Evolutionary conservation across 2,888 invertebrate species (phyloP), one percentile per base, ranked within the genome.

Genomic region (Argyresthia goedartella): DNA sequence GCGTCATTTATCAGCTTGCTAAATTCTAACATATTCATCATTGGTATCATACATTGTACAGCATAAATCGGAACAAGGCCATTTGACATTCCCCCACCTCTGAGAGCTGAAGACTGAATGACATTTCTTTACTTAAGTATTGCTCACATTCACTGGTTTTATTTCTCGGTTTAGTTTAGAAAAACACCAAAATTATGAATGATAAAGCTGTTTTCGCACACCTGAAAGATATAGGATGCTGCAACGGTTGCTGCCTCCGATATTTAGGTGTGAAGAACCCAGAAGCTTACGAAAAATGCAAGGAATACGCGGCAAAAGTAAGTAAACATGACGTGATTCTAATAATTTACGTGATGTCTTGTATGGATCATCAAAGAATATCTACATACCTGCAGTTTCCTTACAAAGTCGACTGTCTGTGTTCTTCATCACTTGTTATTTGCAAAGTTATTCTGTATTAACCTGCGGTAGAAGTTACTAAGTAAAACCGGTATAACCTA

Each of bases 191-290:
- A 39, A 39, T 9, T 4, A 89, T 89, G 88, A 75, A 74, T 58
- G 76, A 86, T 53, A 86, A 81, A 57, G 73, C 75, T 44, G 71
- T 90, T 53, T 81, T 84, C 52, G 73, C 85, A 50, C 76, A 77
- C 57, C 80, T 91, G 51, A 82, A 80, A 54, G 75, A 80, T 7
- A 68, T 88, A 45, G 91, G 91, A 0, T 92, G 92, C 60, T 94
- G 94, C 61, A 81, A 89, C 51, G 77, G 88, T 10, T 94, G 94
- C 62, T 89, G 90, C 58, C 71, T 93, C 52, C 88, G 94, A n/a
- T 92, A 90, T 67, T 65, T 91, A 34, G 91, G 91, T 48, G 78
- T 89, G 4, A 88, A 87, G 60, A 87, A 81, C 53, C 84, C 89
- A 0, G 77, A 77, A 43, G 85, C 88, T 50, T 92, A 89, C 61